Evolutionary conservation across 2,888 invertebrate genomes (phyloP), one percentile per base, ranked within the genome.

Genomic region (Lithophane ornitopus): DNA sequence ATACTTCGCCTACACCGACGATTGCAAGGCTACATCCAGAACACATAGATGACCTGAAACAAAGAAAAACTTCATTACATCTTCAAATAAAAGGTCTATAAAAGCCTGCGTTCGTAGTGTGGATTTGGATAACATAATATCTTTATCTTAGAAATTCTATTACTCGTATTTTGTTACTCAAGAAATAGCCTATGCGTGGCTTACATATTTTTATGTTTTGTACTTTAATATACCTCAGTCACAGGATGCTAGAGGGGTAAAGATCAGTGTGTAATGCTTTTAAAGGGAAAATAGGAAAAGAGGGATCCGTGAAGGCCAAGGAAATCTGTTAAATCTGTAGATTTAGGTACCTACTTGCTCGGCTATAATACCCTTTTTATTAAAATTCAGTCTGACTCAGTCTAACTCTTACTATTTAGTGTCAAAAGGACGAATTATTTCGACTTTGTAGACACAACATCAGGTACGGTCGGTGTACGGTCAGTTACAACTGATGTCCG

Each of bases 1-100:
- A 81, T 78, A 81, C 77, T 77, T 71, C 82, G 80, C 76, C 56
- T 77, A 78, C 78, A 59, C 52, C 74, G 72, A 81, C 54, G 66
- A 56, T 80, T 80, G 81, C 81, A 70, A 86, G 67, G 76, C 72
- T 78, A 80, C 73, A 74, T 88, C 79, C 81, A 77, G 82, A 72
- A 77, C 81, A 79, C 82, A 72, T 76, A 80, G 61, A 69, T 75
- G 70, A 87, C 76, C 88, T 88, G 88, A 81, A 88, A 88, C 88
- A 88, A 88, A 83, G 28, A 82, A 79, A 88, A 75, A 68, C 11
- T 72, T 62, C 8, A 56, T 74, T 80, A 61, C 7, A 62, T 49
- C 16, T 41, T 49, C 14, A 52, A 49, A 49, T 39, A 16, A 39
- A 56, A 62, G 3, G 2, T 34, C 4, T 22, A 16, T 52, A 3